Evolutionary conservation across 2,797 vertebrate species (phyloP).

Genomic region (Falco biarmicus): DNA sequence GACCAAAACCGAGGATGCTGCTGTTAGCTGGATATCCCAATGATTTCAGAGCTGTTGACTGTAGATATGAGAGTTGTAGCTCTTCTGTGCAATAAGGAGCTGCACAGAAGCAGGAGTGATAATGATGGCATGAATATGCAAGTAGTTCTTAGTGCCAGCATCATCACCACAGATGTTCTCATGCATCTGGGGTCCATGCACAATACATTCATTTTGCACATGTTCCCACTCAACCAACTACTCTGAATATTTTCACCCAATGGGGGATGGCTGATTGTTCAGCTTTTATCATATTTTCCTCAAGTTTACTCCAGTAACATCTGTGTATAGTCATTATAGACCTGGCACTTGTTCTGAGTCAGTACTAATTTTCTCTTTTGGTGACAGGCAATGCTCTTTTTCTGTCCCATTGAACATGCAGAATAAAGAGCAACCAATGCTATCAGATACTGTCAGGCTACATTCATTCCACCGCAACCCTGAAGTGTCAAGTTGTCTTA

Average conservation of each 20-base stretch:
- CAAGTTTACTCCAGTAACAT: slow-evolving; percentile 60
- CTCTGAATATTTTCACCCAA: slow-evolving; percentile 30
- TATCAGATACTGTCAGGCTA: background rate
- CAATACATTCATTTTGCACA: slow-evolving; percentile 32
- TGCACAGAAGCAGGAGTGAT: background rate
- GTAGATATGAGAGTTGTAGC: background rate
- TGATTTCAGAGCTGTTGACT: background rate
- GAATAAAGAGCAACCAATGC: background rate
- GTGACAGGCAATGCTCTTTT: background rate
- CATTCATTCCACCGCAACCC: rapidly evolving
- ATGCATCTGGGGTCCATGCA: slow-evolving; percentile 56
- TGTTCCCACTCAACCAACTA: slow-evolving; percentile 45
- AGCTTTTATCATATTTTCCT: slow-evolving; percentile 49
- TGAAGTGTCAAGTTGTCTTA: background rate
- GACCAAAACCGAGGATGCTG: background rate
- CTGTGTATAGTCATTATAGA: slow-evolving; percentile 62
- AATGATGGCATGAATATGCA: slow-evolving; percentile 55
- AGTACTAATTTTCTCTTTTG: background rate
- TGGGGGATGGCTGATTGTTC: slow-evolving; percentile 42
- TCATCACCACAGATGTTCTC: slow-evolving; percentile 53
- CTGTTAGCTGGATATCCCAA: background rate
- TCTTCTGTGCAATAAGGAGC: background rate
- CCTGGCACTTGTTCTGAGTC: background rate
- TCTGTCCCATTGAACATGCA: background rate
- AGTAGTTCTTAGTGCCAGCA: slow-evolving; percentile 32